Evolutionary conservation across 1,140 invertebrate species (phyloP), one percentile per base, ranked within the genome.

Genomic region (Euwallacea similis): DNA sequence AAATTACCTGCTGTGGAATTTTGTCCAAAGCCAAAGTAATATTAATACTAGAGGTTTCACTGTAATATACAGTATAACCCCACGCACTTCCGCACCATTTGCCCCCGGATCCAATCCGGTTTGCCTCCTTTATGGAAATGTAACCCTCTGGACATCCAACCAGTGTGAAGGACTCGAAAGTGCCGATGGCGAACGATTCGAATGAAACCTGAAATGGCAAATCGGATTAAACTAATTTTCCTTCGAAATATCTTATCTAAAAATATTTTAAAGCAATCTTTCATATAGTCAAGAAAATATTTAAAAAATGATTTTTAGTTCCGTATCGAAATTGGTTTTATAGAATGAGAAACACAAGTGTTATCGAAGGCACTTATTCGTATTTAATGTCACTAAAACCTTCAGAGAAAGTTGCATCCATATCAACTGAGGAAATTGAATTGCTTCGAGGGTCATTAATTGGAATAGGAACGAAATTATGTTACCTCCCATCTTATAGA

Each of bases 1-100:
- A 4, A 33, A 33, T 50, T 81, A 91, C 90, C 88, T 91, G 89
- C 82, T 90, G 90, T 66, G 88, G 89, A 50, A 92, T 81, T 74
- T 87, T 87, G 71, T 88, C 87, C 33, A 93, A 81, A 76, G 86
- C 84, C 50, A 93, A 82, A 15, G 91, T 90, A 76, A 93, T 83
- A 80, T 92, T 92, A 71, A 94, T 88, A 66, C 89, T 91, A 67
- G 87, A 83, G 16, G 90, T 91, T 82, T 94, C 91, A 80, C 90
- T 92, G 83, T 93, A 94, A 83, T 93, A 94, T 41, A 93, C 91
- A 0, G 91, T 92, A 81, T 92, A 92, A 33, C 91, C 91, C 90
- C 91, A 92, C 6, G 91, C 90, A 47, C 89, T 91, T 13, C 92
- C 92, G 77, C 92, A 93, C 91, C 91, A 94, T 81, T 91, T 89